Evolutionary conservation across 2,113 vertebrate species (phyloP), one percentile per base, ranked within the genome.

Genomic region (Mesoclemmys tuberculata): DNA sequence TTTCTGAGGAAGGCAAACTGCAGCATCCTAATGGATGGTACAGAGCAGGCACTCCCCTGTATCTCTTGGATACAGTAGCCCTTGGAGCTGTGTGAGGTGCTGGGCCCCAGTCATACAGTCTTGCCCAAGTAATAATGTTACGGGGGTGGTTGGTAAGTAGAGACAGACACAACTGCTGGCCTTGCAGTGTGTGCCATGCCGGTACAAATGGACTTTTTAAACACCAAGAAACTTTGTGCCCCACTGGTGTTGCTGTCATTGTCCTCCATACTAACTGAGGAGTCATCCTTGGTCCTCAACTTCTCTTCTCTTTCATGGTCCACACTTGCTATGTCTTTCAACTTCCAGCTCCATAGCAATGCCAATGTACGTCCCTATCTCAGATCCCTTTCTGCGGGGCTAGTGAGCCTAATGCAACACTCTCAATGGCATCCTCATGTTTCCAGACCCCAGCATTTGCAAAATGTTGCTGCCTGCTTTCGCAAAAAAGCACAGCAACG

Each of bases 151-250:
- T n/a, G 26, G 74, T 1, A 18, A 7, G 4, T 7, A 68, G 61
- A n/a, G 35, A 8, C 18, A 1, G 5, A 12, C 91, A 74, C 1
- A 0, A 19, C 4, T n/a, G 56, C 18, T 80, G 44, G 21, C 27
- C 71, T 24, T 82, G 38, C 90, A n/a, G n/a, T 0, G 0, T 4
- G 16, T 35, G 27, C 46, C 80, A 26, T 77, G 10, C 5, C 24
- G 51, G 21, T 29, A 16, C 5, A 31, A 38, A 51, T 0, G 2
- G 75, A 58, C 74, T 77, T 31, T 18, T 8, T 18, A 38, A 26
- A 19, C 29, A 14, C 14, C 68, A 79, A 24, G 3, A 9, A 35
- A 19, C 19, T 18, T 71, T 71, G 19, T 35, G 58, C 31, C 58
- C 58, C 58, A 64, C 29, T 35, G 13, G 38, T 24, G 5, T 5